Base-by-base conservation (phyloP, 2,797 vertebrate genomes). In the Macrochelys suwanniensis region DNA sequence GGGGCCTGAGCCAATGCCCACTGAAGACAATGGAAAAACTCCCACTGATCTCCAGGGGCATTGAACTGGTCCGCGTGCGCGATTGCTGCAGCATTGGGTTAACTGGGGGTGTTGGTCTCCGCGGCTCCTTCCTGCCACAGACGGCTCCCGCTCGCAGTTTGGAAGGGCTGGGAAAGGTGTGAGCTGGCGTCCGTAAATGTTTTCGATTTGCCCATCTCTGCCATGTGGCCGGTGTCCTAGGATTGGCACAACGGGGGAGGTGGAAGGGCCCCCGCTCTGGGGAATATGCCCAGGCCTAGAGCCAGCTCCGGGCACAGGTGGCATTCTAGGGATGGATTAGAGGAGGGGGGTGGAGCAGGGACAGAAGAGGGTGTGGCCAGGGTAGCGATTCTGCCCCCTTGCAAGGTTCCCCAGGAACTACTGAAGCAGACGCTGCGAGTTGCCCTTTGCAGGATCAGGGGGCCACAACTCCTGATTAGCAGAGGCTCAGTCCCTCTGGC, bases 401-500 rank as follows among this genome's bases (percentile, higher is more conserved):
- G 61, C 33, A 65, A 19, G 33, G 26, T 65, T n/a, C 33, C 15
- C 7, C 8, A 9, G 61, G 33, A 33, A 19, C 16, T 16, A 59
- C 33, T 19, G 61, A 59, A 59, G 57, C 57, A 59, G 28, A 13
- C 6, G 3, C 19, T 33, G 6, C 12, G 5, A 13, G 33, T n/a
- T 37, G 65, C 65, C 26, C 25, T 59, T 31, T 59, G 25, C 26
- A 28, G 54, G 7, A 28, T 59, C 57, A 23, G 11, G 57, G 54
- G 54, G 25, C 54, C 54, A 56, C 54, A 56, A 56, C 3, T 56
- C 54, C 31, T 31, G 12, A 31, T 13, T 15, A 42, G 23, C n/a
- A 71, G 42, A 45, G 23, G 42, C 82, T 77, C 76, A 0, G 0
- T 61, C 78, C 21, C 19, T 1, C 57, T 83, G 82, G 47, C 6